Evolutionary conservation across 2,113 vertebrate species (phyloP), one percentile per base, ranked within the genome.

Genomic region (Toxotes jaculatrix): DNA sequence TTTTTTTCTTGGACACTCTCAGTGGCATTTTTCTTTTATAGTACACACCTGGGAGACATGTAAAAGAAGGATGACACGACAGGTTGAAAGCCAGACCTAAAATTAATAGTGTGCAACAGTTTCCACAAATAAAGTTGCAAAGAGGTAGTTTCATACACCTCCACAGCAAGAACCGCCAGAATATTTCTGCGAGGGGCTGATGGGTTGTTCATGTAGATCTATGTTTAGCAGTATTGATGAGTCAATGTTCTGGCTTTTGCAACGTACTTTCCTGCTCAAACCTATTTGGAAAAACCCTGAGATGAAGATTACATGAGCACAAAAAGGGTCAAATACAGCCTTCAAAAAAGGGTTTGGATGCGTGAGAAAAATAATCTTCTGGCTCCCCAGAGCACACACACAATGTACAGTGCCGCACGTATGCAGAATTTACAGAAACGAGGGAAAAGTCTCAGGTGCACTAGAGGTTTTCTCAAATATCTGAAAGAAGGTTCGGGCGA

Each of bases 371-470:
- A 21, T n/a, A 45, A 53, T 40, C 19, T 5, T 70, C 23, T 1
- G 17, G 34, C 12, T 31, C 2, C 9, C 1, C 14, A 19, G 16
- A 16, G 51, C 60, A 72, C 9, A 27, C 43, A 12, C 51, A 60
- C 21, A 27, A 7, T 16, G 17, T 36, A 60, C 19, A 45, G 13
- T 1, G 47, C 53, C n/a, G 40, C 27, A 71, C 60, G 38, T 40
- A 51, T 17, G 53, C 75, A 78, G 77, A 73, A 68, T 74, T 83
- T 47, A 69, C 87, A 88, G 79, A 64, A 71, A 68, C 36, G 61
- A 81, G 77, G 77, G 81, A 84, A 87, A 87, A 84, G 9, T 90
- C 77, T 89, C 82, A 89, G 79, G 82, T 88, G 36, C 71, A 49
- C 63, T 45, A 4, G 38, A 88, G 77, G 43, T 88, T 90, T 77